phyloP scores from a whole-genome alignment of 1,140 invertebrate genomes.

The Drosophila tropicalis region DNA sequence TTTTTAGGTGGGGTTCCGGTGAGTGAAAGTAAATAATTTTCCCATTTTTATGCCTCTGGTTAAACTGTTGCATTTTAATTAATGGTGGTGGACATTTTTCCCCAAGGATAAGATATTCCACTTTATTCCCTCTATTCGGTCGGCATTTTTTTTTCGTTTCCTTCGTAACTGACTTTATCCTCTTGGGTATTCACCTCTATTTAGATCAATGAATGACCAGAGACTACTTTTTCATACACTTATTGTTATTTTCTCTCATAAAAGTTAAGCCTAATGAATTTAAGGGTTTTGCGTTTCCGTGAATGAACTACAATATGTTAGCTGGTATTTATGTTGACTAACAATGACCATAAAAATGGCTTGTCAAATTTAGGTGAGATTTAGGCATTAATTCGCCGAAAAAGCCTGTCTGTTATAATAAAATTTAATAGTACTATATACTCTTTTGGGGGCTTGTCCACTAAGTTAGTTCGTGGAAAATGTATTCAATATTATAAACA shows the following conservation, averaged over 20 bases:
- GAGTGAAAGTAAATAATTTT: conserved; percentile 65
- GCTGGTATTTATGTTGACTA: not conserved
- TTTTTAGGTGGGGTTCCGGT: conserved; percentile 41
- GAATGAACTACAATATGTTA: conserved; percentile 54
- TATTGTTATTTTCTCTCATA: conserved; percentile 15
- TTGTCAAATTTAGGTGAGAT: not conserved
- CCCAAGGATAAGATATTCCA: conserved; percentile 31
- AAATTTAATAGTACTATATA: not conserved
- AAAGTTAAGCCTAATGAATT: conserved; percentile 51
- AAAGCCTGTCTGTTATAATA: not conserved
- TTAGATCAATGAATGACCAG: conserved; percentile 34
- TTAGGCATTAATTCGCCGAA: not conserved
- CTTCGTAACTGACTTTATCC: conserved; percentile 14
- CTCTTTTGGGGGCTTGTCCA: not conserved
- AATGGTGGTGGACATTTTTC: conserved; percentile 43
- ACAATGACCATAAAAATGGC: conserved; percentile 2
- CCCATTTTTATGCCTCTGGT: conserved; percentile 62
- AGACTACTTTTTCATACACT: not conserved
- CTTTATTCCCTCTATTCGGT: conserved; percentile 38
- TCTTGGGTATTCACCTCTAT: conserved; percentile 10
- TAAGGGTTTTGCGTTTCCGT: conserved; percentile 43
- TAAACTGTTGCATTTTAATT: conserved; percentile 77
- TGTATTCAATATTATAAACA: not conserved
- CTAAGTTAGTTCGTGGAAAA: not conserved
- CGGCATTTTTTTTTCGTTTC: not conserved